Evolutionary conservation across 2,888 invertebrate species (phyloP).

Genomic region (Dione vanillae): DNA sequence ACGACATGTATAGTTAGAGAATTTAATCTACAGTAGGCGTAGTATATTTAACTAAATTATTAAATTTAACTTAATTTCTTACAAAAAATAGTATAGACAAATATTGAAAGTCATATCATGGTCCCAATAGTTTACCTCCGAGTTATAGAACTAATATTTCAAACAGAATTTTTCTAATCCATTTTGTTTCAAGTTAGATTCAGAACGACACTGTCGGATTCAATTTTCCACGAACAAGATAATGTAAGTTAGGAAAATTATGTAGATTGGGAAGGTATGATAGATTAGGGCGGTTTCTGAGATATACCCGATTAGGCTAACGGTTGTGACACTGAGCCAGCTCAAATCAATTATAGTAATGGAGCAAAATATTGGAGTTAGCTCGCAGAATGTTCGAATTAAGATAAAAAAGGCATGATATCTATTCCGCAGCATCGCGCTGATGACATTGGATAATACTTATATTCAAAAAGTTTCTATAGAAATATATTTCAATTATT

Average conservation of each 20-base stretch:
- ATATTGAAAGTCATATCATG: too few relatives aligned
- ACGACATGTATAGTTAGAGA: too few relatives aligned
- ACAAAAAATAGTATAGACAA: too few relatives aligned
- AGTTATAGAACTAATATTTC: slow-evolving; percentile 51
- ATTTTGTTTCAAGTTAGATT: slow-evolving; percentile 43
- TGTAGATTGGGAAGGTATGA: slow-evolving; percentile 46
- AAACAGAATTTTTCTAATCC: slow-evolving; percentile 50
- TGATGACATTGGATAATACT: slow-evolving; percentile 10
- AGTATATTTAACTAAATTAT: too few relatives aligned
- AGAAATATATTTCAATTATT: too few relatives aligned
- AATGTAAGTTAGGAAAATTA: slow-evolving; percentile 45
- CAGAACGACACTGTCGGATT: slow-evolving; percentile 44
- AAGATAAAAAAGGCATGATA: neutral
- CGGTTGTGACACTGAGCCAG: slow-evolving; percentile 30
- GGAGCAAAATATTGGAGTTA: slow-evolving; percentile 26
- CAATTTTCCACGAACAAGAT: slow-evolving; percentile 47
- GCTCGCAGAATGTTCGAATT: neutral
- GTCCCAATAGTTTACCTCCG: slow-evolving; percentile 27
- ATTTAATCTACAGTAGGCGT: too few relatives aligned
- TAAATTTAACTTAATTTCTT: too few relatives aligned
- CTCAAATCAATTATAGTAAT: slow-evolving; percentile 36
- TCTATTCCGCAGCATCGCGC: neutral
- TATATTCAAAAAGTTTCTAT: neutral
- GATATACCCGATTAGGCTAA: slow-evolving; percentile 39
- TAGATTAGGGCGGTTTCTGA: slow-evolving; percentile 40